These are phyloP conservation scores for Microctenopoma steveboyesi DNA, from an alignment of 2,797 vertebrate species.

Conservation along the genomic window DNA sequence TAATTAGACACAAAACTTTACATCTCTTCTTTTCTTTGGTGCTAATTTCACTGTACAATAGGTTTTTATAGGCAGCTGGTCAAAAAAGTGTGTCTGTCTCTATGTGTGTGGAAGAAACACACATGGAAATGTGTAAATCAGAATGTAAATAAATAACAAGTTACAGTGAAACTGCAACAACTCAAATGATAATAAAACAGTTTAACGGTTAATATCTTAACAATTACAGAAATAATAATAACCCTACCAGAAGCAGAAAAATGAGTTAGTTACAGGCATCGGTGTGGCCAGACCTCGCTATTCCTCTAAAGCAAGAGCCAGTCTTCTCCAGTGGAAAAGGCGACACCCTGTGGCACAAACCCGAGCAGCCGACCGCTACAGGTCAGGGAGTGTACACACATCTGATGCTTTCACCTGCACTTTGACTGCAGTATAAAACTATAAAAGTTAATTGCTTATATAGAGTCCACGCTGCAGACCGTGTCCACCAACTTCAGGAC, in stretches of 20 bases:
- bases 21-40: neutral
- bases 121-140: neutral
- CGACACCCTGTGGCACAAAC: slow-evolving; percentile 23
- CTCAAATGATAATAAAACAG: no score
- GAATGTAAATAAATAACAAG: neutral
- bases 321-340: neutral
- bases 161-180: neutral
- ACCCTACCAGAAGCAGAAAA: neutral
- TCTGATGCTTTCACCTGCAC: neutral
- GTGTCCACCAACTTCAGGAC: neutral
- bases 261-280: neutral
- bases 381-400: no score
- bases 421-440: neutral
- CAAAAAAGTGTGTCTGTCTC: no score
- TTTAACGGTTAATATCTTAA: no score
- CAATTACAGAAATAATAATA: neutral
- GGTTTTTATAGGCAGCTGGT: neutral
- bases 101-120: neutral
- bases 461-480: neutral
- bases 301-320: neutral
- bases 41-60: neutral
- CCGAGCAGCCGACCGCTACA: neutral
- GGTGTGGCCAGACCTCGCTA: neutral
- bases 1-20: neutral
- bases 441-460: slow-evolving; percentile 4